phyloP scores from a whole-genome alignment of 2,888 invertebrate species.

The Marasmarcha lunaedactyla region DNA sequence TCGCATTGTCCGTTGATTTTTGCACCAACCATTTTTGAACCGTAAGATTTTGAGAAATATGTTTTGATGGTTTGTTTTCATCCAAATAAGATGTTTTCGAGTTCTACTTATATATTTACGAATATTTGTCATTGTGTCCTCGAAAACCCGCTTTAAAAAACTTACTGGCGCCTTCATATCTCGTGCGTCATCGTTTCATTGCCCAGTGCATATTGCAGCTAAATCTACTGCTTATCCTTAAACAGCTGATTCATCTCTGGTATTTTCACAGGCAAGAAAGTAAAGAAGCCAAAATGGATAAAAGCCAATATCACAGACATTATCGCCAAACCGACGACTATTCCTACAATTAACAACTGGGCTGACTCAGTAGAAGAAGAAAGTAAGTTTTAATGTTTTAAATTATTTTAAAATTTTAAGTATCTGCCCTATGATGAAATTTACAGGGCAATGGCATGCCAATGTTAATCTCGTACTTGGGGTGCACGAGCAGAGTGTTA shows the following conservation, averaged over 20 bases:
- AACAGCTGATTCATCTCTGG: not conserved
- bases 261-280: constrained; percentile 77
- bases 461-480: constrained; percentile 83
- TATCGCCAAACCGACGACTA: constrained; percentile 77
- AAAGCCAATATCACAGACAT: constrained; percentile 86
- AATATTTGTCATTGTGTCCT: constrained; percentile 26
- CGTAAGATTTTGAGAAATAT: too few relatives aligned
- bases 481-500: constrained; percentile 74
- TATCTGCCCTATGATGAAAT: constrained; percentile 53
- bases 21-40: not conserved
- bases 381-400: constrained; percentile 59
- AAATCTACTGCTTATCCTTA: not conserved
- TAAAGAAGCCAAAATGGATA: constrained; percentile 88
- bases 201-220: constrained; percentile 18
- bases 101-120: too few relatives aligned
- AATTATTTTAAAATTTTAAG: not conserved
- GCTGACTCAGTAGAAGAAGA: constrained; percentile 88
- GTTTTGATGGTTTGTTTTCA: constrained; percentile 22
- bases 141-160: constrained; percentile 57
- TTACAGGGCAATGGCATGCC: constrained; percentile 64
- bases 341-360: constrained; percentile 76
- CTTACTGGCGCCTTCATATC: constrained; percentile 54
- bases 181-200: constrained; percentile 56
- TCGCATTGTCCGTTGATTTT: constrained; percentile 24
- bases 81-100: constrained; percentile 17